Evolutionary conservation across 2,888 invertebrate genomes (phyloP), one percentile per base, ranked within the genome.

Genomic region (Epirrhoe tristata): DNA sequence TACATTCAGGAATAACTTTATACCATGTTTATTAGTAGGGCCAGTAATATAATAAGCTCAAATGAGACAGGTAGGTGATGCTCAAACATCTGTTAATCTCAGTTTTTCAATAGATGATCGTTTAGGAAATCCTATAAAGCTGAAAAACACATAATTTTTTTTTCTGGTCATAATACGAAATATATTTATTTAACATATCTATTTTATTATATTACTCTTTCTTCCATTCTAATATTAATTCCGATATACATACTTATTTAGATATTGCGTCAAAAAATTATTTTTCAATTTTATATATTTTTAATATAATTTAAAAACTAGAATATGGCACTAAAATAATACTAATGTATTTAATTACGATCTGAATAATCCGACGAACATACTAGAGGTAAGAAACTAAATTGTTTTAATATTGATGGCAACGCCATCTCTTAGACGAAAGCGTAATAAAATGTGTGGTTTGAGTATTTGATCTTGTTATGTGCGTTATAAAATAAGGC

Each of bases 401-500:
- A 52, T 32, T 24, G 31, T 52, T 52, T 52, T 5, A 52, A 52
- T 6, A 31, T 52, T 12, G 52, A 12, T 12, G 39, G 12, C 12
- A 56, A 36, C 46, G 63, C 58, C 53, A 63, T 58, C 58, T 58
- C 1, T 53, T 10, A 43, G 39, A 43, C 39, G 39, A 12, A 43
- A 14, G 31, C 12, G 46, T 58, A 46, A 32, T 24, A 24, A 6
- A 46, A 14, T 17, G 54, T 46, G 55, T 63, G 52, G 34, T 63
- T 67, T 67, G 59, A 17, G 39, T 5, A 12, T 48, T n/a, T 48
- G 12, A 48, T 6, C 32, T 48, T 58, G 52, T 63, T 63, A 48
- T 58, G 64, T 68, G 68, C 68, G 36, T 64, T 67, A 58, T 67
- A 54, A 60, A 60, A 68, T 64, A 58, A 63, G 31, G 58, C 68